phyloP scores from a whole-genome alignment of 2,113 vertebrate genomes.

The Carettochelys insculpta region DNA sequence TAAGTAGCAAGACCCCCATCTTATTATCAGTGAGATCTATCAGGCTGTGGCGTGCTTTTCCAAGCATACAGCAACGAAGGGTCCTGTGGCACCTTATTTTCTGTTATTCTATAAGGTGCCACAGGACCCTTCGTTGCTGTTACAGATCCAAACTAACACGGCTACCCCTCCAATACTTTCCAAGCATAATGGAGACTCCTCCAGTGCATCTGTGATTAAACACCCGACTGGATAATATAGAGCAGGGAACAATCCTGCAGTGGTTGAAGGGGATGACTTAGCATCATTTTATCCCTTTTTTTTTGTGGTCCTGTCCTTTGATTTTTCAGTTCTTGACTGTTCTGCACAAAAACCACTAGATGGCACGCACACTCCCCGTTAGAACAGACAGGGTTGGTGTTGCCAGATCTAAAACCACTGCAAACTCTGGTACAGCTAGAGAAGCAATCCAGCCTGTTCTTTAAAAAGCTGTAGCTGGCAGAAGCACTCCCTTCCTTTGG shows the following conservation, averaged over 20 bases:
- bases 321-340: neutral
- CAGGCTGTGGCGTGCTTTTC: neutral
- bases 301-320: neutral
- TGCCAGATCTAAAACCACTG: neutral
- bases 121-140: too few relatives aligned
- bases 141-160: too few relatives aligned
- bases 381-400: neutral
- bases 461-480: neutral
- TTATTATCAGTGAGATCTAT: neutral
- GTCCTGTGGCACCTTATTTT: too few relatives aligned
- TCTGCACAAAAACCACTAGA: neutral
- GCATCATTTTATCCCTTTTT: neutral
- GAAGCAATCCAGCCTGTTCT: neutral
- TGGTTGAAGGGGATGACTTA: neutral
- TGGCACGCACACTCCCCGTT: neutral
- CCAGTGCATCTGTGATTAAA: neutral
- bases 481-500: neutral
- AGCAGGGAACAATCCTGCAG: neutral
- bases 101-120: too few relatives aligned
- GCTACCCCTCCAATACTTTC: too few relatives aligned
- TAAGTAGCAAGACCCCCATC: neutral
- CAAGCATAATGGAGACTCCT: neutral
- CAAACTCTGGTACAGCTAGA: neutral
- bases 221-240: neutral
- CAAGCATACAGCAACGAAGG: too few relatives aligned